Base-by-base conservation (phyloP, 2,888 invertebrate species). In the Hydrotaea cyrtoneurina region DNA sequence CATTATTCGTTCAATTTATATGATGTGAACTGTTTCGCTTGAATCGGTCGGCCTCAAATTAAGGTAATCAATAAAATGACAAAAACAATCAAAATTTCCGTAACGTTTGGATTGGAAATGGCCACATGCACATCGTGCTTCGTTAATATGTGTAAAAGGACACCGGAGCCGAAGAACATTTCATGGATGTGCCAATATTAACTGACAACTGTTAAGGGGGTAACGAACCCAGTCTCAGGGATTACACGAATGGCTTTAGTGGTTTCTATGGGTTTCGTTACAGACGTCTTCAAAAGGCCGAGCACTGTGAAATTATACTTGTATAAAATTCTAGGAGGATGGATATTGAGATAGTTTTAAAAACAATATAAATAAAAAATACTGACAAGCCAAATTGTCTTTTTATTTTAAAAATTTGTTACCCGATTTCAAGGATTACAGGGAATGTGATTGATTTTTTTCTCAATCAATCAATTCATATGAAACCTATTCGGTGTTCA, bases 21-120 rank as follows among this genome's bases (percentile, higher is more conserved):
- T 36, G 31, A 36, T 4, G 64, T 31, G 31, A 31, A 31, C 31
- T 4, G 10, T 64, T 39, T 21, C 2, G 19, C 8, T 5, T 55
- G 17, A n/a, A n/a, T n/a, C n/a, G 23, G 55, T 5, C 11, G 17
- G 5, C 17, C 19, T 2, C 10, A 50, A 57, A 59, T 78, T 71
- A 46, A 59, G 7, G 17, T 39, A 69, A 75, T 80, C 74, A 75
- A 74, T 75, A 75, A 75, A 69, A 80, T 80, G 74, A 21, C 80
- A 80, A 36, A 80, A 75, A 75, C 69, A 80, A 80, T 75, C 57
- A 69, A 50, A 69, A 69, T 15, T 19, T 23, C 46, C 69, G 46
- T 21, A 46, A 69, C 21, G 46, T 15, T 21, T 7, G 69, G 43
- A 5, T 5, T 10, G 55, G 13, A 23, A 50, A n/a, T n/a, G n/a